phyloP scores from a whole-genome alignment of 2,113 vertebrate genomes.

The Aptenodytes forsteri region DNA sequence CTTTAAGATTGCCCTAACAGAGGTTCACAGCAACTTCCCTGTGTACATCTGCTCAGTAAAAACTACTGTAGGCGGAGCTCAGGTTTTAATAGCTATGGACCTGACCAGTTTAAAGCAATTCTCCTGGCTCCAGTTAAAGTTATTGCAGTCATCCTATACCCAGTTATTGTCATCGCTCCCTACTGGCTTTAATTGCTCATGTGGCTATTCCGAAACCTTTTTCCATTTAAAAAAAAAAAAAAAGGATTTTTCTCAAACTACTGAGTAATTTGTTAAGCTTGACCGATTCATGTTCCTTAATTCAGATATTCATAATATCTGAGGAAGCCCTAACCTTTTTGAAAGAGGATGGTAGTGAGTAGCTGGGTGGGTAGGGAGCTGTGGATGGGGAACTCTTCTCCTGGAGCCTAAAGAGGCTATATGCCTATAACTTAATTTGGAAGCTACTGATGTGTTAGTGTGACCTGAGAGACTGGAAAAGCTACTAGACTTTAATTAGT shows the following conservation, averaged over 20 bases:
- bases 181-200: neutral
- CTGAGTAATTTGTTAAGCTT: neutral
- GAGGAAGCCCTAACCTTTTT: neutral
- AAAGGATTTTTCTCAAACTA: neutral
- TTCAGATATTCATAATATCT: neutral
- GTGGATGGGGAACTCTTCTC: neutral
- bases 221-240: neutral
- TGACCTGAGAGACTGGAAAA: neutral
- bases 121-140: neutral
- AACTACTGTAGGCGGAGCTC: neutral
- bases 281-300: neutral
- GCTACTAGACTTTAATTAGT: slow-evolving; percentile 9
- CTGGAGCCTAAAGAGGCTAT: neutral
- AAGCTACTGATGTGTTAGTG: neutral
- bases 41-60: neutral
- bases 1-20: neutral
- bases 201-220: neutral
- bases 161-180: neutral
- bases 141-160: neutral
- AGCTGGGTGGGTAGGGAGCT: neutral
- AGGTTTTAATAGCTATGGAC: neutral
- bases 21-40: neutral
- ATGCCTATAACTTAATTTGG: neutral
- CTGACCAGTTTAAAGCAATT: neutral
- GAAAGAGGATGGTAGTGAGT: neutral